phyloP scores from a whole-genome alignment of 2,797 vertebrate species.

The Dallia pectoralis region DNA sequence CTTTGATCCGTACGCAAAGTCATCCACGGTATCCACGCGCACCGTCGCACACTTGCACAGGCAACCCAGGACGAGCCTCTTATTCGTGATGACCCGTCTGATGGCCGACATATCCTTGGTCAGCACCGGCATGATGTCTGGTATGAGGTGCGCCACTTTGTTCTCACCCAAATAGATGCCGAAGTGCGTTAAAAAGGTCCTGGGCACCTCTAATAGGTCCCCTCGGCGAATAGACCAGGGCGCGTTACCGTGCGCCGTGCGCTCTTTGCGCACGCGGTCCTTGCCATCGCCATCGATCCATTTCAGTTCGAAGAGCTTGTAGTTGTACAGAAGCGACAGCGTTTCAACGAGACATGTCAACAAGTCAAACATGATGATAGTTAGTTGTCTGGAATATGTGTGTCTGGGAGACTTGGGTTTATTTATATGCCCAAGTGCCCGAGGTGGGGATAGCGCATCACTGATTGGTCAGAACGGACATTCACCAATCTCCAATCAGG shows the following conservation, averaged over 20 bases:
- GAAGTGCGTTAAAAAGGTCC: slow-evolving; percentile 88
- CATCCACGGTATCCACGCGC: slow-evolving; percentile 87
- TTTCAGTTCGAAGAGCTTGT: slow-evolving; percentile 66
- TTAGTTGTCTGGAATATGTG: neutral
- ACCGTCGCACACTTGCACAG: slow-evolving; percentile 80
- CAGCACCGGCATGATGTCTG: slow-evolving; percentile 87
- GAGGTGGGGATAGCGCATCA: slow-evolving; percentile 46
- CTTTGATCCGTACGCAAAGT: slow-evolving; percentile 87
- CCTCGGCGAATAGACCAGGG: slow-evolving; percentile 73
- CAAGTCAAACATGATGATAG: slow-evolving; percentile 70
- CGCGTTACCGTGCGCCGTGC: slow-evolving; percentile 33
- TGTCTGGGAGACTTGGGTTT: slow-evolving; percentile 32
- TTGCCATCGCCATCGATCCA: slow-evolving; percentile 28
- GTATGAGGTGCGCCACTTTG: slow-evolving; percentile 91
- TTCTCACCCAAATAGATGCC: slow-evolving; percentile 93
- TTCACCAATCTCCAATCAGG: neutral
- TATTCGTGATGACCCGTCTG: slow-evolving; percentile 83
- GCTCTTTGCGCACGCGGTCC: slow-evolving; percentile 18
- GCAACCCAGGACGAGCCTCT: slow-evolving; percentile 86
- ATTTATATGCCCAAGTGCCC: slow-evolving; percentile 61
- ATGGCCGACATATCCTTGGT: slow-evolving; percentile 71
- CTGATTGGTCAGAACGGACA: slow-evolving; percentile 48
- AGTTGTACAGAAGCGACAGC: slow-evolving; percentile 76
- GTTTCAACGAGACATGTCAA: slow-evolving; percentile 77
- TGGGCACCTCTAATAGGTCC: slow-evolving; percentile 89